Conservation (phyloP, 2,797 vertebrate genomes). For the Serranus cabrilla region DNA sequence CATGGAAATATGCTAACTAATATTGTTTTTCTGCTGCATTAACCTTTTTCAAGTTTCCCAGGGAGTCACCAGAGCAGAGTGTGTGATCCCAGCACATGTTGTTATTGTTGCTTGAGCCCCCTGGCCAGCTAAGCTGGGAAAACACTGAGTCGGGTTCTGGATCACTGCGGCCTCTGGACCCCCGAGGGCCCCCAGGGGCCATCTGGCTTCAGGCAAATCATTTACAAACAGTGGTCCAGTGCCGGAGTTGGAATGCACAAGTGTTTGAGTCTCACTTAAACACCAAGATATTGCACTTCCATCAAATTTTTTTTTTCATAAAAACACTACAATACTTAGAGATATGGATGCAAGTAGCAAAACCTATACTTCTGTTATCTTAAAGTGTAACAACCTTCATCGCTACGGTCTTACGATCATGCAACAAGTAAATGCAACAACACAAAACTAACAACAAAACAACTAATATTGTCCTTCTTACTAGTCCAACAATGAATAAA, state of each 20-base stretch:
- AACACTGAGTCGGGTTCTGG: slow-evolving; percentile 67
- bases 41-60: slow-evolving; percentile 68
- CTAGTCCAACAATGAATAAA: no score
- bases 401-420: no score
- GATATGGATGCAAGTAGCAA: no score
- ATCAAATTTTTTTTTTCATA: no score
- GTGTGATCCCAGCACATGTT: slow-evolving; percentile 77
- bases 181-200: slow-evolving; percentile 56
- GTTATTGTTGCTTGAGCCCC: slow-evolving; percentile 72
- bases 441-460: no score
- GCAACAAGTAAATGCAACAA: no score
- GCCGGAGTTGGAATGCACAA: neutral
- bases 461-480: no score
- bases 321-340: no score
- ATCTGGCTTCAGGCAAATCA: slow-evolving; percentile 62
- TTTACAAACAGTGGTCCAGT: slow-evolving; percentile 26
- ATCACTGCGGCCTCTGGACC: slow-evolving; percentile 59
- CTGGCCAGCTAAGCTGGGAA: slow-evolving; percentile 79
- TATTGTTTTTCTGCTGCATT: slow-evolving; percentile 49
- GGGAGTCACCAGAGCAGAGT: slow-evolving; percentile 61
- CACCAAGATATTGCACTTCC: neutral
- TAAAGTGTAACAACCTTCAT: no score
- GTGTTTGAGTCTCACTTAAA: no score
- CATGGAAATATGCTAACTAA: slow-evolving; percentile 64
- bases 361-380: no score